Base-by-base conservation (phyloP, 2,888 invertebrate genomes). In the Norana najaformis region DNA sequence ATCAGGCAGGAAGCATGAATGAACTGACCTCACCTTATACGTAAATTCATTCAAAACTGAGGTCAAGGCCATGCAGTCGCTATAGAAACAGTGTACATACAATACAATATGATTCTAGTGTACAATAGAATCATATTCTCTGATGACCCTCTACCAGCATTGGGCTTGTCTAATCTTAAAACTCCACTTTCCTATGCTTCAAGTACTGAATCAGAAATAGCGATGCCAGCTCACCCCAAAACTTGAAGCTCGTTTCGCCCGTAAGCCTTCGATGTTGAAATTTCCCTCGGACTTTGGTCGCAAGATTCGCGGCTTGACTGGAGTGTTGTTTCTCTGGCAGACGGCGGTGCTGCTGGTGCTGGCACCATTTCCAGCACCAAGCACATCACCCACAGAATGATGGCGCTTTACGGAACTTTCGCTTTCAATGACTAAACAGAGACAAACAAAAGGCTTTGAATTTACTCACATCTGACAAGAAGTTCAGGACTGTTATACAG, bases 281-380 rank as follows among this genome's bases (percentile, higher is more conserved):
- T 97, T 97, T 92, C 98, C 98, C 96, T 98, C 98, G 36, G 98
- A 98, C 95, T 98, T 98, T 94, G 98, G 98, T 96, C 98, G 96
- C 93, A 98, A 98, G 93, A 98, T 97, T 95, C 94, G 97, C 97
- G 96, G 98, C 96, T 96, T 41, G 38, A n/a, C n/a, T 47, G 53
- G 89, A n/a, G 69, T 69, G 36, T 36, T 37, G 85, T 35, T 85
- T 36, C 85, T 85, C 85, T 4, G 85, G 85, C 85, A 85, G 1
- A 85, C 85, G 1, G 85, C 34, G n/a, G 89, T 89, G 8, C 69
- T 69, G 30, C 69, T 47, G 18, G 41, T 35, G 23, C 89, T 69
- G 23, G 88, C 88, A 18, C 89, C 89, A 34, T 53, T 36, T 34
- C 37, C 83, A 91, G 91, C 91, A 89, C 93, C 93, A 38, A 95